These are phyloP conservation scores for Ammodytes marinus DNA, from an alignment of 2,113 vertebrate species.

Conservation along the genomic window DNA sequence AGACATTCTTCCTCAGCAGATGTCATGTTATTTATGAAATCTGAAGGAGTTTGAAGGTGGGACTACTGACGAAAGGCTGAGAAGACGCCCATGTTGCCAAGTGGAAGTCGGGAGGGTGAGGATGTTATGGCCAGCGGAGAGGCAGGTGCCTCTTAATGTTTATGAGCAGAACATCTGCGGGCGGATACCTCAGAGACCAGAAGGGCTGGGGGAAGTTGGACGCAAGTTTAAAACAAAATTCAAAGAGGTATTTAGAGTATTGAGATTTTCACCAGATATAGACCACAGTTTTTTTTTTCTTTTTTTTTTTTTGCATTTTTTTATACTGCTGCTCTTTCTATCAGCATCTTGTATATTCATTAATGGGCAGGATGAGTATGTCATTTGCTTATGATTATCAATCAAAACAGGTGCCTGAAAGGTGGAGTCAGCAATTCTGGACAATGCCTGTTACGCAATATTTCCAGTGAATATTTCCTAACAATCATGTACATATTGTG, in stretches of 20 bases:
- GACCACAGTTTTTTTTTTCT: not conserved
- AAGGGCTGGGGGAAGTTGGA: constrained; percentile 32
- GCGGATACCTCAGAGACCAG: constrained; percentile 65
- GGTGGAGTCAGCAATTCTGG: no score
- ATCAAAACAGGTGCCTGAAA: not conserved
- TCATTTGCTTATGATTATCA: not conserved
- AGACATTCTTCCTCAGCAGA: constrained; percentile 78
- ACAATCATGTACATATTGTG: no score
- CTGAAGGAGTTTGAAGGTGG: constrained; percentile 63
- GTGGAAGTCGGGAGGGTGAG: constrained; percentile 69
- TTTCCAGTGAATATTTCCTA: no score
- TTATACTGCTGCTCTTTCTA: not conserved
- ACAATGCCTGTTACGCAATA: no score
- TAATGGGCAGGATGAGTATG: not conserved
- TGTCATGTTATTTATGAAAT: constrained; percentile 83
- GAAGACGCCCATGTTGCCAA: constrained; percentile 58
- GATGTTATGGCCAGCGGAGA: constrained; percentile 79
- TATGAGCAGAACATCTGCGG: constrained; percentile 78
- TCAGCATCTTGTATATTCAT: not conserved
- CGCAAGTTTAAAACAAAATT: constrained; percentile 32
- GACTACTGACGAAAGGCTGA: constrained; percentile 12
- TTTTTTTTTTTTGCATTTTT: not conserved
- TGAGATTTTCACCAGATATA: constrained; percentile 41
- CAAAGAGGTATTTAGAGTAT: constrained; percentile 51
- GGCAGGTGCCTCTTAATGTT: constrained; percentile 79